A percentile compares a stretch with the other conserved stretches of the same genome.
These are phyloP conservation scores for Drepanosiphum platanoidis DNA, from an alignment of 2,888 invertebrate genomes.

Conservation along the genomic window DNA sequence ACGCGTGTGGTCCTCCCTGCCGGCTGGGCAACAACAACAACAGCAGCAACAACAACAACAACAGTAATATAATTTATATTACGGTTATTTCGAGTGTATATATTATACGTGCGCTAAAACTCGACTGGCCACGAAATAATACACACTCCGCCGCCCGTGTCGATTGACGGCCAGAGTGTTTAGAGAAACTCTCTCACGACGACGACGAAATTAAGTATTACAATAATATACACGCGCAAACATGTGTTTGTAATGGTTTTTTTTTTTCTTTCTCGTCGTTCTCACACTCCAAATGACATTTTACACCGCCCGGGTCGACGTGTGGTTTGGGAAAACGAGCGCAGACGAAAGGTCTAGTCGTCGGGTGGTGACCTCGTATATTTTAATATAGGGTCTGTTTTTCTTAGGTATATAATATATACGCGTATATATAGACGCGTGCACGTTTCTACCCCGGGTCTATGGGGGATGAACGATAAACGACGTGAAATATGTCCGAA, in stretches of 20 bases:
- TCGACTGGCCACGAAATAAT: too few relatives aligned
- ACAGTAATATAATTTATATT: too few relatives aligned
- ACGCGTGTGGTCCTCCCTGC: neutral
- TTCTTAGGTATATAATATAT: neutral
- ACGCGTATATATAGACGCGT: neutral
- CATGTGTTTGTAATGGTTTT: slow-evolving; percentile 21
- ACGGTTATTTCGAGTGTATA: too few relatives aligned
- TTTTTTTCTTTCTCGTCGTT: slow-evolving; percentile 16
- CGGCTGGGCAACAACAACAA: neutral
- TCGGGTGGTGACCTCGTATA: slow-evolving; percentile 6
- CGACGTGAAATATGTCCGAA: slow-evolving; percentile 1
- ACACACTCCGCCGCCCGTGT: too few relatives aligned
- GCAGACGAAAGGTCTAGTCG: slow-evolving; percentile 36
- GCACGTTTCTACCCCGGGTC: neutral
- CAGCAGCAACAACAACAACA: too few relatives aligned
- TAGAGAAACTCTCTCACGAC: slow-evolving; percentile 16
- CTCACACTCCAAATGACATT: slow-evolving; percentile 51
- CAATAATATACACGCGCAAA: neutral
- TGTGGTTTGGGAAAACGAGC: neutral
- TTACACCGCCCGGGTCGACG: neutral
- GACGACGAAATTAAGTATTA: neutral
- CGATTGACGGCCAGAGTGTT: neutral
- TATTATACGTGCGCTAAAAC: too few relatives aligned
- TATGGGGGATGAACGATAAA: neutral
- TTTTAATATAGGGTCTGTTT: neutral